A percentile compares a stretch with the other conserved stretches of the same genome.
These are phyloP conservation scores for Helogale parvula DNA, from an alignment of 2,113 vertebrate species.

Conservation along the genomic window DNA sequence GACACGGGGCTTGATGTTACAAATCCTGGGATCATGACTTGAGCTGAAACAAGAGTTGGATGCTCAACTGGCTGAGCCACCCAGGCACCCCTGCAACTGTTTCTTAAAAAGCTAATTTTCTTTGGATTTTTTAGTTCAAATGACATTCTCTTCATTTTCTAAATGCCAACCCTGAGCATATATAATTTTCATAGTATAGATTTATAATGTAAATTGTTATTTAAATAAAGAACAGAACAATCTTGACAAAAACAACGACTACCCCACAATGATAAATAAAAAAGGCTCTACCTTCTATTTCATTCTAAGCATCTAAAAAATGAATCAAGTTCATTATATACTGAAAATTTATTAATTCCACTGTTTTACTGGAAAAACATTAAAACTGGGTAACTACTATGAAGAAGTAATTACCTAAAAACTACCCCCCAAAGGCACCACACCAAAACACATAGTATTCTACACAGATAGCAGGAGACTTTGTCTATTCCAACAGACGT, in stretches of 20 bases:
- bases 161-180: neutral
- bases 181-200: neutral
- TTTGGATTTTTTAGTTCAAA: neutral
- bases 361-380: neutral
- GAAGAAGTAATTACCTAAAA: constrained; percentile 4
- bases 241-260: constrained; percentile 1
- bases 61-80: too few species aligned
- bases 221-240: constrained; percentile 10
- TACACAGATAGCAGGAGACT: neutral
- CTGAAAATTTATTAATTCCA: neutral
- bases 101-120: constrained; percentile 27
- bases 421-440: neutral
- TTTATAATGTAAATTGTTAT: neutral
- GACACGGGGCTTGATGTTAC: too few species aligned
- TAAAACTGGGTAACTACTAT: neutral
- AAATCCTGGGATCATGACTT: too few species aligned
- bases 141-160: constrained; percentile 15
- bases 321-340: neutral
- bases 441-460: neutral
- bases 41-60: too few species aligned
- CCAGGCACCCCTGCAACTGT: neutral
- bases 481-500: neutral
- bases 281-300: neutral
- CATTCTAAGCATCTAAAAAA: constrained; percentile 2
- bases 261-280: neutral